Percentiles rank a stretch among this genome's conserved stretches.
phyloP scores from a whole-genome alignment of 2,113 vertebrate genomes.

The Anarrhichthys ocellatus region DNA sequence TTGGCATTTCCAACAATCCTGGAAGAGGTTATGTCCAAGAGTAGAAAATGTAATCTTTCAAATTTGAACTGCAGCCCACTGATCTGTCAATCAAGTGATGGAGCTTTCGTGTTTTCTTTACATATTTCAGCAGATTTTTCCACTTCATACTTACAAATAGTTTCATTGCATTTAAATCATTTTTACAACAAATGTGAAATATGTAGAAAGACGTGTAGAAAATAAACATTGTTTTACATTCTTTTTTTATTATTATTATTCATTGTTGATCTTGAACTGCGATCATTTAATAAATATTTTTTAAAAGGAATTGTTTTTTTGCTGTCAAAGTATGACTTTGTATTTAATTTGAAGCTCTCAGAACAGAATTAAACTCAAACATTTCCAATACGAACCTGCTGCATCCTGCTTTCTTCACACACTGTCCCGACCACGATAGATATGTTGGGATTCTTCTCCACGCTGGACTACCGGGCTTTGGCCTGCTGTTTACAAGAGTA shows the following conservation, averaged over 20 bases:
- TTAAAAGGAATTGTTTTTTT: neutral
- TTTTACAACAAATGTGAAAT: slow-evolving; percentile 67
- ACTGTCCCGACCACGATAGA: neutral
- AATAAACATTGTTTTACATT: slow-evolving; percentile 42
- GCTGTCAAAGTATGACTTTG: neutral
- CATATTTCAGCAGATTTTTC: slow-evolving; percentile 31
- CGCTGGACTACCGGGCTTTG: neutral
- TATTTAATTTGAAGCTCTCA: neutral
- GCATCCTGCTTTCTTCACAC: neutral
- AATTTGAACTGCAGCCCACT: neutral
- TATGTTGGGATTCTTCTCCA: slow-evolving; percentile 7
- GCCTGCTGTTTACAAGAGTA: slow-evolving; percentile 67
- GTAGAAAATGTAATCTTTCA: neutral
- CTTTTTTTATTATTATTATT: slow-evolving; percentile 24
- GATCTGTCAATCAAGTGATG: neutral
- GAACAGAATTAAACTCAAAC: neutral
- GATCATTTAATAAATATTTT: slow-evolving; percentile 56
- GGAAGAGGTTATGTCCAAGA: slow-evolving; percentile 3
- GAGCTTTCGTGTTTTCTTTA: slow-evolving; percentile 19
- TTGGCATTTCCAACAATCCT: neutral
- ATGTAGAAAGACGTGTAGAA: slow-evolving; percentile 43
- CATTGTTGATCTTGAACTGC: slow-evolving; percentile 49
- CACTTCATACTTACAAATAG: slow-evolving; percentile 28
- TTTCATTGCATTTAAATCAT: slow-evolving; percentile 37
- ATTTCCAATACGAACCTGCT: neutral